A percentile compares a stretch with the other conserved stretches of the same genome.
Conservation (phyloP, 2,113 vertebrate species). For the Andinoacara biseriatus region DNA sequence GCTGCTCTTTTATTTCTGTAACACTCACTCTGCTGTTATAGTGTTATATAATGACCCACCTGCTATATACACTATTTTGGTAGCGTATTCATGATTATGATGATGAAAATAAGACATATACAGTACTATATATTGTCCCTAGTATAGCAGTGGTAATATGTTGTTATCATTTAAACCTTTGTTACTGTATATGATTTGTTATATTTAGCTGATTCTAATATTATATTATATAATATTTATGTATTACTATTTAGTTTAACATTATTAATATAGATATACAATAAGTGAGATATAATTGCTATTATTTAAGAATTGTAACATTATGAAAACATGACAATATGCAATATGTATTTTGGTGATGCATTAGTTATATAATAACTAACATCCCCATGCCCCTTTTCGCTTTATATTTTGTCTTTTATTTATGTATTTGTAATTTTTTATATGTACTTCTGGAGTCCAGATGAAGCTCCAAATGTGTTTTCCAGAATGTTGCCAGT, state of each 20-base stretch:
- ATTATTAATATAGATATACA: background rate
- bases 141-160: background rate
- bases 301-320: background rate
- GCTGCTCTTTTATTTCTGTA: background rate
- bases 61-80: background rate
- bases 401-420: too few relatives aligned
- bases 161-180: too few relatives aligned
- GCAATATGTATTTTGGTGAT: too few relatives aligned
- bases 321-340: too few relatives aligned
- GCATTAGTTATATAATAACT: too few relatives aligned
- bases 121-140: background rate
- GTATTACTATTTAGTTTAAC: background rate
- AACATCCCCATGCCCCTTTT: too few relatives aligned
- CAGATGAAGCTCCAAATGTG: too few relatives aligned
- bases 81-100: background rate
- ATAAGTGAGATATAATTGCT: background rate
- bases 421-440: too few relatives aligned
- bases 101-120: background rate
- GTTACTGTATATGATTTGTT: too few relatives aligned
- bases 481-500: too few relatives aligned
- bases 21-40: background rate
- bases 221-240: background rate
- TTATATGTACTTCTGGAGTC: too few relatives aligned
- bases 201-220: too few relatives aligned
- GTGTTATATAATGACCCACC: background rate